Evolutionary conservation across 2,888 invertebrate genomes (phyloP).

Genomic region (Doris montereyensis): DNA sequence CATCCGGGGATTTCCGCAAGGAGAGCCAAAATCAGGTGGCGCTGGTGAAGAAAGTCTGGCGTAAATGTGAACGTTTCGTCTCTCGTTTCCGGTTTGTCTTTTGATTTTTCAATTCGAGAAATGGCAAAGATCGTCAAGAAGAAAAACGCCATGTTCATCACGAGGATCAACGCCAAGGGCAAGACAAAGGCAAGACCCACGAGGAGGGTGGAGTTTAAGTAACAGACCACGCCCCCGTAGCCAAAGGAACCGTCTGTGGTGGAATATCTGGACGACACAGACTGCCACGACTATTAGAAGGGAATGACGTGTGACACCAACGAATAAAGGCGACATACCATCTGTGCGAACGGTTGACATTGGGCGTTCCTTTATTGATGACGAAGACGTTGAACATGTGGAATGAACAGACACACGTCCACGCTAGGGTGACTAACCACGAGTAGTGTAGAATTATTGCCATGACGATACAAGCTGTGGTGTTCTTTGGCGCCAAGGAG

Average conservation of each 20-base stretch:
- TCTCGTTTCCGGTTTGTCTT: conserved; percentile 35
- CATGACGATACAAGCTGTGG: conserved; percentile 11
- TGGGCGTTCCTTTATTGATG: too few species aligned
- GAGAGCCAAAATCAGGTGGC: conserved; percentile 56
- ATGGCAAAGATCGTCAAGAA: conserved; percentile 47
- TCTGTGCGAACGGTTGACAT: too few species aligned
- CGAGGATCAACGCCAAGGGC: conserved; percentile 49
- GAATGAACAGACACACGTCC: conserved; percentile 49
- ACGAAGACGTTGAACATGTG: conserved; percentile 50
- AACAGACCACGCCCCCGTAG: conserved; percentile 48
- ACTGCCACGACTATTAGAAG: too few species aligned
- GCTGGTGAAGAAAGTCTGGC: conserved; percentile 55
- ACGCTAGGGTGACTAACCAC: conserved; percentile 47
- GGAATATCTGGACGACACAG: too few species aligned
- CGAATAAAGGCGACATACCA: too few species aligned
- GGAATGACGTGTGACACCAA: too few species aligned
- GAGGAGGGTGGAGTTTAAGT: conserved; percentile 37
- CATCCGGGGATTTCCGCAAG: conserved; percentile 50
- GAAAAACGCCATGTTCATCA: conserved; percentile 52
- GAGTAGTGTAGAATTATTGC: conserved; percentile 40
- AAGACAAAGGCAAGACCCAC: conserved; percentile 48
- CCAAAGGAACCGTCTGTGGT: too few species aligned
- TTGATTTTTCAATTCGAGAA: conserved; percentile 22
- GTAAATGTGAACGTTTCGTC: conserved; percentile 51
- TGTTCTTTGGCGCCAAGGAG: too few species aligned